Base-by-base conservation (phyloP, 2,113 vertebrate genomes). In the Monarcha castaneiventris region DNA sequence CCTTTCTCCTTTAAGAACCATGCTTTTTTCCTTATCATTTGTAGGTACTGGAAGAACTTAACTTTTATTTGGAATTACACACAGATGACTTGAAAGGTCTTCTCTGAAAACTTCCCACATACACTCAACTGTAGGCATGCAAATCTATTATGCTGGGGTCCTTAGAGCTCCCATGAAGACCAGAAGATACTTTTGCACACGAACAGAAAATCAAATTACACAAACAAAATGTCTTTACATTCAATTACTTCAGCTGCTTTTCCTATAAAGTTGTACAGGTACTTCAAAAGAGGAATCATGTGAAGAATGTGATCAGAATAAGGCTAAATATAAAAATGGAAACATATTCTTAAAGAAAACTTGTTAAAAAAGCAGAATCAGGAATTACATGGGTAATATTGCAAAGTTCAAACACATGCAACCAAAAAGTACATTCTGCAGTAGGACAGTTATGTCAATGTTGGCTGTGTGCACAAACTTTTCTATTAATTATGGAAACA, bases 401-500 rank as follows among this genome's bases (percentile, higher is more conserved):
- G 56, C 19, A 52, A 16, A 2, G 15, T 72, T 84, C 19, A 68
- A 48, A 68, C 26, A 63, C 4, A 6, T 6, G 16, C 11, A 56
- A 17, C 9, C 9, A 44, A 48, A 61, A 64, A 52, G 7, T 35
- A 43, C 3, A 22, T 61, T 52, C 37, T 83, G 16, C 16, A 43
- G 22, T 14, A 78, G 37, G 74, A 71, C 7, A 55, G 30, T 10
- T 62, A 35, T 3, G 0, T 35, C 35, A 48, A 0, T 8, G 32
- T 7, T 82, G 14, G 6, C 35, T 80, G 27, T 21, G 16, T 3
- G 5, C 7, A 33, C 10, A 41, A 2, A 3, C 8, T 61, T 88
- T 68, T 35, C 29, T 76, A 37, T 23, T 64, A 29, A 26, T 44
- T 62, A 46, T 15, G 48, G 54, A 86, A 76, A 55, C 11, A 44